Evolutionary conservation across 2,797 vertebrate species (phyloP), one percentile per base, ranked within the genome.

Genomic region (Gymnopithys bicolor): DNA sequence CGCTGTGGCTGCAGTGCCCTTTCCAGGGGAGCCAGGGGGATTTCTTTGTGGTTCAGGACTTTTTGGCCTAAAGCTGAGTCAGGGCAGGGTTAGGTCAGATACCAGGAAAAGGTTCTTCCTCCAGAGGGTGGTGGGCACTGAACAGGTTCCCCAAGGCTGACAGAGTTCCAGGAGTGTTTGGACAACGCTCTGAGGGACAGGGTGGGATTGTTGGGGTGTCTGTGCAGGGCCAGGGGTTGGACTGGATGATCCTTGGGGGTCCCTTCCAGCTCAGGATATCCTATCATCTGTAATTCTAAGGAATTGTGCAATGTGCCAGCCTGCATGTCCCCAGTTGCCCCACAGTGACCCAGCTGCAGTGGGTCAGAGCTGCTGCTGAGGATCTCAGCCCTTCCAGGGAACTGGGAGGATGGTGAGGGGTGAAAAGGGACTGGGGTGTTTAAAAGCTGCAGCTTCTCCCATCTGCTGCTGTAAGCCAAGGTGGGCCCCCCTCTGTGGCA

Each of bases 1-100:
- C 2, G 1, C 84, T 53, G 77, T 5, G 15, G 73, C 68, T 89
- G 56, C 63, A 4, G 10, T 39, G 55, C 82, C 49, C 79, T 90
- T 70, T 84, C 32, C 56, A 60, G 32, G 11, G 32, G 56, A 84
- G 12, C 48, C 9, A 27, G n/a, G 92, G 41, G 25, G 16, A 24
- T 13, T 75, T 76, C 71, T 22, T 30, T 11, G 41, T 88, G 92
- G 53, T 88, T 88, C 85, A 81, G 84, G 84, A 90, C 80, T 86
- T 90, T 85, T 76, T 76, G 10, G 41, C 39, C 14, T 16, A 21
- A 43, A 32, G 28, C 28, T 63, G 60, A 43, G 39, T 32, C 60
- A 63, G 60, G 60, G 60, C 10, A 63, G 28, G 39, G 28, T 62
- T 62, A 32, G 60, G 28, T 14, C 28, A 30, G 37, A 41, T 41